Percentiles rank a stretch among this genome's conserved stretches.
phyloP scores from a whole-genome alignment of 2,113 vertebrate genomes.

The Dendropsophus ebraccatus region DNA sequence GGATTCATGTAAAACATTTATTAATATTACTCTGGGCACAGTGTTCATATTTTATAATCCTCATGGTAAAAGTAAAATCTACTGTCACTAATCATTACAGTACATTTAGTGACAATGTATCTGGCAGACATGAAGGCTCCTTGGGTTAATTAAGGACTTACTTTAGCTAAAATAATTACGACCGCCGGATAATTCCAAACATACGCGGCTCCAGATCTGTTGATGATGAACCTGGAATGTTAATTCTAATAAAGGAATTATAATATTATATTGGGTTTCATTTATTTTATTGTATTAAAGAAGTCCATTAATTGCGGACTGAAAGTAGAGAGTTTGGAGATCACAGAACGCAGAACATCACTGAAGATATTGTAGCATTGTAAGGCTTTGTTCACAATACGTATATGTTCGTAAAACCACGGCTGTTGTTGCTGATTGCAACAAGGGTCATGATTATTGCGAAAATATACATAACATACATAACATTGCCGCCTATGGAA shows the following conservation, averaged over 20 bases:
- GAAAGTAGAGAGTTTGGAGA: not conserved
- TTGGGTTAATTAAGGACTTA: conserved; percentile 35
- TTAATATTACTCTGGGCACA: conserved; percentile 62
- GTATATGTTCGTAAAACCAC: too few relatives aligned
- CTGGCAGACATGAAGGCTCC: conserved; percentile 20
- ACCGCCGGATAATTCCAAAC: conserved; percentile 1
- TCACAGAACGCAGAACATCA: not conserved
- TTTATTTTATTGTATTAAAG: not conserved
- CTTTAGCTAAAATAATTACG: conserved; percentile 28
- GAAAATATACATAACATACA: too few relatives aligned
- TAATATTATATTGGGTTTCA: not conserved
- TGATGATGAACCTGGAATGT: not conserved
- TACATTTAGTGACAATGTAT: conserved; percentile 19
- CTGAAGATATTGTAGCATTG: too few relatives aligned
- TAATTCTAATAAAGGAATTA: not conserved
- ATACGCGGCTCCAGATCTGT: not conserved
- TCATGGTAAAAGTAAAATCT: conserved; percentile 63
- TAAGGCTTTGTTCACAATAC: too few relatives aligned
- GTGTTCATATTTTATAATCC: conserved; percentile 60
- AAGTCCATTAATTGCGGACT: not conserved
- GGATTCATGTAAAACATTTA: conserved; percentile 63
- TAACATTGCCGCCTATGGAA: too few relatives aligned
- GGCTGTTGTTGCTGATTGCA: too few relatives aligned
- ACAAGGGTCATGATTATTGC: too few relatives aligned
- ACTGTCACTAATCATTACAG: conserved; percentile 43